phyloP scores from a whole-genome alignment of 2,797 vertebrate species.

The Aeoliscus strigatus region DNA sequence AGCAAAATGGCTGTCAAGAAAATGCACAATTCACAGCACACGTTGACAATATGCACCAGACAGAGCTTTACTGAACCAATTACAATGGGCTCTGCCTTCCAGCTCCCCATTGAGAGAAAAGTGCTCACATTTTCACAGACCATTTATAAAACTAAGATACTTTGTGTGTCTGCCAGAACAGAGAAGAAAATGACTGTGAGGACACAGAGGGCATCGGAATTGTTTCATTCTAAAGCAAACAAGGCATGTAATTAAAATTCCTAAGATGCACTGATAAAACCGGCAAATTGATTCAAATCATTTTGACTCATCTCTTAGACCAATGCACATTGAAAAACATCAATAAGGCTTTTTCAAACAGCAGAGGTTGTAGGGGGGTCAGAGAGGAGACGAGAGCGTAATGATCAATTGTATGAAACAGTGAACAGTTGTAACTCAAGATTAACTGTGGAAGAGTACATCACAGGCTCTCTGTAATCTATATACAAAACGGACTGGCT shows the following conservation, averaged over 20 bases:
- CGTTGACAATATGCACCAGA: constrained; percentile 42
- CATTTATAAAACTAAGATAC: constrained; percentile 60
- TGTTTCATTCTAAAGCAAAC: constrained; percentile 68
- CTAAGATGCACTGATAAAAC: constrained; percentile 72
- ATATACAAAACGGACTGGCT: constrained; percentile 28
- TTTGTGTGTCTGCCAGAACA: constrained; percentile 33
- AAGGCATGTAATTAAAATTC: constrained; percentile 77
- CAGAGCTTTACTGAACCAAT: constrained; percentile 40
- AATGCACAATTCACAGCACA: constrained; percentile 39
- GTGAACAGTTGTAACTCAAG: constrained; percentile 27
- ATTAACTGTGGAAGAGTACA: constrained; percentile 28
- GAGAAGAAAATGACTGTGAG: constrained; percentile 51
- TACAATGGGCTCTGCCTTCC: constrained; percentile 51
- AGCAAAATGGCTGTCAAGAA: constrained; percentile 88
- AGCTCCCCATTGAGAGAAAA: constrained; percentile 45
- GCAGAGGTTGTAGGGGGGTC: constrained; percentile 29
- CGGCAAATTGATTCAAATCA: constrained; percentile 73
- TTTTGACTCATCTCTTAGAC: constrained; percentile 65
- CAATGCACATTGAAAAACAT: constrained; percentile 60
- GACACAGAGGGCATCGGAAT: constrained; percentile 67
- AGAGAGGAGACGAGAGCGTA: constrained; percentile 26
- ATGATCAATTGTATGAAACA: constrained; percentile 33
- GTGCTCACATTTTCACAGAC: constrained; percentile 51
- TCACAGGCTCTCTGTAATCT: not conserved
- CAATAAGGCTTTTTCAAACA: constrained; percentile 64